A percentile compares a stretch with the other conserved stretches of the same genome.
Evolutionary conservation across 2,888 invertebrate species (phyloP).

Genomic region (Axea sp.): DNA sequence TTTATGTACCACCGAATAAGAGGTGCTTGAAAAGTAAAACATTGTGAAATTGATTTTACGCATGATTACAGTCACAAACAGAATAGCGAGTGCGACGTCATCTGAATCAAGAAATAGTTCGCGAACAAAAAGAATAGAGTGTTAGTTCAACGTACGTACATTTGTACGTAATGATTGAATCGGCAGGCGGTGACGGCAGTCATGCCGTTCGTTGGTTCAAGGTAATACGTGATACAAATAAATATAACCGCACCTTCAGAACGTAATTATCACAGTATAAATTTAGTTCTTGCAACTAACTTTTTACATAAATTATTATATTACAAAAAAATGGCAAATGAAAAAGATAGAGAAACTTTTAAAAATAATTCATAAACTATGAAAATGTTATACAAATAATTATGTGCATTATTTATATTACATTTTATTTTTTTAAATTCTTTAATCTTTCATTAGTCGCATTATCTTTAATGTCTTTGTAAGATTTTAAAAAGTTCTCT

Average conservation of each 20-base stretch:
- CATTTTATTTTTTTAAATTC: too few relatives aligned
- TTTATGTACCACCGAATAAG: slow-evolving; percentile 48
- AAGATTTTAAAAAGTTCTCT: too few relatives aligned
- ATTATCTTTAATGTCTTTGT: too few relatives aligned
- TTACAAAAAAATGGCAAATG: too few relatives aligned
- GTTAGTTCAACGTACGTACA: slow-evolving; percentile 52
- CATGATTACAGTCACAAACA: slow-evolving; percentile 62
- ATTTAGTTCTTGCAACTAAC: slow-evolving; percentile 7
- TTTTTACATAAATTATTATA: neutral
- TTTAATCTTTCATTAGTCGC: too few relatives aligned
- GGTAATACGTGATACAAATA: slow-evolving; percentile 55
- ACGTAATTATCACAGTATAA: slow-evolving; percentile 33
- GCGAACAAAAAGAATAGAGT: slow-evolving; percentile 46
- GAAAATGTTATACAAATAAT: too few relatives aligned
- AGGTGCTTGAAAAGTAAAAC: slow-evolving; percentile 52
- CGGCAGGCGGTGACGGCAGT: slow-evolving; percentile 40
- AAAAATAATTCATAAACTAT: too few relatives aligned
- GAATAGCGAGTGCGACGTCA: slow-evolving; percentile 52
- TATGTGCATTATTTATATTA: too few relatives aligned
- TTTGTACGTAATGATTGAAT: slow-evolving; percentile 58
- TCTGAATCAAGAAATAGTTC: slow-evolving; percentile 59
- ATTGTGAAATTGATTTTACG: slow-evolving; percentile 62
- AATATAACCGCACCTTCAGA: slow-evolving; percentile 58
- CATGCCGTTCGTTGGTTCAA: slow-evolving; percentile 55
- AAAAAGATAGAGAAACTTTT: too few relatives aligned